Conservation (phyloP, 2,113 vertebrate species). For the Sus scrofa region DNA sequence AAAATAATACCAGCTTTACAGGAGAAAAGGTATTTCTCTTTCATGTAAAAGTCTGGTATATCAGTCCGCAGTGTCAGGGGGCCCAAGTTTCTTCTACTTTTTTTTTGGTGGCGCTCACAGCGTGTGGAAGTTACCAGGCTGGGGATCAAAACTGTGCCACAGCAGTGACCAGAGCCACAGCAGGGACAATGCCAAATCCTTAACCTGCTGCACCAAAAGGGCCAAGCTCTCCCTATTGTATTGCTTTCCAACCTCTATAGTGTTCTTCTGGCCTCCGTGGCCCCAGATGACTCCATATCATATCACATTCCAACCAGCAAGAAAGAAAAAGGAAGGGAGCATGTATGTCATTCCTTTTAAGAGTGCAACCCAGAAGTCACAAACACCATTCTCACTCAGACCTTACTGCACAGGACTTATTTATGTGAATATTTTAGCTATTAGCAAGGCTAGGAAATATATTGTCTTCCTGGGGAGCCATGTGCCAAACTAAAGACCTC, state of each 20-base stretch:
- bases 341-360: neutral
- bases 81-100: neutral
- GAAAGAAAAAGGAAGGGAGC: neutral
- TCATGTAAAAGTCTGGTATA: neutral
- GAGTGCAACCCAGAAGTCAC: neutral
- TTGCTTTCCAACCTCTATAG: neutral
- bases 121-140: no score
- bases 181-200: no score
- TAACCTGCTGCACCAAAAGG: no score
- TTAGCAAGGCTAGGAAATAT: neutral
- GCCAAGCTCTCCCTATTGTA: neutral
- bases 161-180: no score
- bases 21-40: conserved; percentile 27
- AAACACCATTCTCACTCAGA: neutral
- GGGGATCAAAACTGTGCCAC: no score
- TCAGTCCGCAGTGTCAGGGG: neutral
- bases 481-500: neutral
- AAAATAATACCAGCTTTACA: conserved; percentile 9
- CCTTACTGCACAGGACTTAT: neutral
- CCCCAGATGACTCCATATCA: neutral
- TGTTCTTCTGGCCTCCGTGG: neutral
- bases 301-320: conserved; percentile 4
- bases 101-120: no score
- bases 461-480: neutral
- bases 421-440: neutral